Evolutionary conservation across 1,140 invertebrate genomes (phyloP).

Genomic region (Helicoverpa zea): DNA sequence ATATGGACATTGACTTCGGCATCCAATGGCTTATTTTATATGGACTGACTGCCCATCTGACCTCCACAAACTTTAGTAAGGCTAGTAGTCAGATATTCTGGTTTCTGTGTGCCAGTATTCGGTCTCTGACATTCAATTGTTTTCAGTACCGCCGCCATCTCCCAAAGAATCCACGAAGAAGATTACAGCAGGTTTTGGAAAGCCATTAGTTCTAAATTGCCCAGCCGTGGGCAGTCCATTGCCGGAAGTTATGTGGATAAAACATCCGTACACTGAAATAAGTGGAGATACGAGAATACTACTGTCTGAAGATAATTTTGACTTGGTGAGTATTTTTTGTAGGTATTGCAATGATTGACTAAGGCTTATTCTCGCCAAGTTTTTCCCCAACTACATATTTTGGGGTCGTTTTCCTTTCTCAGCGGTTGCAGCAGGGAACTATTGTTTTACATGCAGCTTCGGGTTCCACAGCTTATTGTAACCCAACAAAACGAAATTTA

Average conservation of each 20-base stretch:
- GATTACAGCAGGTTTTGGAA: slow-evolving; percentile 53
- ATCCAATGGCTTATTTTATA: neutral
- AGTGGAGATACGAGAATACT: slow-evolving; percentile 55
- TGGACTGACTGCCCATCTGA: neutral
- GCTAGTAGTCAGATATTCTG: too few species aligned
- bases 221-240: slow-evolving; percentile 71
- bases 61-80: too few species aligned
- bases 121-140: neutral
- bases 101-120: too few species aligned
- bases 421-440: too few species aligned
- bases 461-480: too few species aligned
- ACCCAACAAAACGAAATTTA: too few species aligned
- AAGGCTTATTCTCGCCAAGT: too few species aligned
- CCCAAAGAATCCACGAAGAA: slow-evolving; percentile 69
- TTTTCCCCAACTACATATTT: too few species aligned
- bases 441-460: too few species aligned
- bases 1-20: too few species aligned
- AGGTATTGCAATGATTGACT: neutral
- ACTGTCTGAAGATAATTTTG: slow-evolving; percentile 70
- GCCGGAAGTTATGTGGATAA: slow-evolving; percentile 77
- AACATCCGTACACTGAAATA: slow-evolving; percentile 79
- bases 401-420: too few species aligned
- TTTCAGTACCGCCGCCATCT: slow-evolving; percentile 73
- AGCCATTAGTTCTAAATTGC: slow-evolving; percentile 72
- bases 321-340: slow-evolving; percentile 66